Conservation (phyloP, 2,888 invertebrate genomes). For the Nemurella pictetii region DNA sequence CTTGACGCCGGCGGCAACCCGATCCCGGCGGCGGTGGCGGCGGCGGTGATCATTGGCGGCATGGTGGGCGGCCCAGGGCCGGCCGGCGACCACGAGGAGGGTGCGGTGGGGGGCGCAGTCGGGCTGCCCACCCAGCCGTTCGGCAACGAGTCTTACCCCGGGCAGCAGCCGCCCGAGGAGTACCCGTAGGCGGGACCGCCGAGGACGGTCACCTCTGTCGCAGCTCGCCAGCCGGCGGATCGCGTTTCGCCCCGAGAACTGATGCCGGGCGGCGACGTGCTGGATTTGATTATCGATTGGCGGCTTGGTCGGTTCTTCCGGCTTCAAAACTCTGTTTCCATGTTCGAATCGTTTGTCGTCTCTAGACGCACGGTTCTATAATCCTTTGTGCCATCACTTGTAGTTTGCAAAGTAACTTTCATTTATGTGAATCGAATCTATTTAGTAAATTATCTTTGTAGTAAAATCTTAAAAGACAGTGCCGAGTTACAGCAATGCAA, state of each 20-base stretch:
- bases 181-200: slow-evolving; percentile 34
- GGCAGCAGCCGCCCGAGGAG: slow-evolving; percentile 40
- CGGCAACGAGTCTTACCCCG: slow-evolving; percentile 42
- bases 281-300: background rate
- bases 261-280: background rate
- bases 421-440: background rate
- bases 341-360: too few relatives aligned
- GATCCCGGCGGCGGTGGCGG: slow-evolving; percentile 42
- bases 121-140: slow-evolving; percentile 38
- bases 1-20: slow-evolving; percentile 65
- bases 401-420: background rate
- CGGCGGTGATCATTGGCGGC: slow-evolving; percentile 32
- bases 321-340: too few relatives aligned
- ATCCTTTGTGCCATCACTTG: background rate
- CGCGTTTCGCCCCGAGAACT: background rate
- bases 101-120: slow-evolving; percentile 41
- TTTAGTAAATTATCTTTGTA: background rate
- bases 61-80: slow-evolving; percentile 16
- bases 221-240: background rate
- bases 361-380: background rate
- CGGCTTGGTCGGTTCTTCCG: too few relatives aligned
- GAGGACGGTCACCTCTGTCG: too few relatives aligned
- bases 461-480: background rate
- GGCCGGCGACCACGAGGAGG: slow-evolving; percentile 40
- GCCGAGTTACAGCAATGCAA: background rate